Conservation (phyloP, 2,797 vertebrate genomes). For the Artibeus jamaicensis region DNA sequence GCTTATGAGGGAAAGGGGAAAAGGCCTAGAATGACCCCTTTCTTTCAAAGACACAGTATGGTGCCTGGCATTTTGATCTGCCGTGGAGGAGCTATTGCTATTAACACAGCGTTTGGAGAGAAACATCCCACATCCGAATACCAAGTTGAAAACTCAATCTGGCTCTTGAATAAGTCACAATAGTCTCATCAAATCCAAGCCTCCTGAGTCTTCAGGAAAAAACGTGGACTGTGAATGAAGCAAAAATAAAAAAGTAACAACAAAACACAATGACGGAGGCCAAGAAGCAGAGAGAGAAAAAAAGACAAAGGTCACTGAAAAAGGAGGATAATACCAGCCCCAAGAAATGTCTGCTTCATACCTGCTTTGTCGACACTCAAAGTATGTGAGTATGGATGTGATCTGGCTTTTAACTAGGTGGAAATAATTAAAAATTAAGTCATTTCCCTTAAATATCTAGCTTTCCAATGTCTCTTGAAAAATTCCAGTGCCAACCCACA, state of each 20-base stretch:
- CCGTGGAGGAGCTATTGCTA: background rate
- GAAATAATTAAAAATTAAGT: background rate
- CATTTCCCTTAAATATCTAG: background rate
- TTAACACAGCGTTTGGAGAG: background rate
- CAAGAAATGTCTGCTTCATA: background rate
- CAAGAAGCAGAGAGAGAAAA: background rate
- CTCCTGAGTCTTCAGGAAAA: background rate
- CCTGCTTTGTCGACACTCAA: background rate
- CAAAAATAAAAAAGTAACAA: background rate
- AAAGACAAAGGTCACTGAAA: background rate
- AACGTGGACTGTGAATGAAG: background rate
- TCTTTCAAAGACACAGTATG: background rate
- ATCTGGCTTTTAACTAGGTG: background rate
- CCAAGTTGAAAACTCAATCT: constrained; percentile 23
- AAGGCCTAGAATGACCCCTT: background rate
- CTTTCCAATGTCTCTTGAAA: background rate
- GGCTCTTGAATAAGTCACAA: background rate
- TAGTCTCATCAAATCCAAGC: background rate
- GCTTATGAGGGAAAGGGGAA: background rate
- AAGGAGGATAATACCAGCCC: background rate
- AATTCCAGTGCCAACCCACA: background rate
- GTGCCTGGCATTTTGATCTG: rapidly evolving
- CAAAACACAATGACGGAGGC: background rate
- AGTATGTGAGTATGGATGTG: background rate
- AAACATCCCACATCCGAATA: background rate